phyloP scores from a whole-genome alignment of 2,113 vertebrate species.

The Eublepharis macularius region DNA sequence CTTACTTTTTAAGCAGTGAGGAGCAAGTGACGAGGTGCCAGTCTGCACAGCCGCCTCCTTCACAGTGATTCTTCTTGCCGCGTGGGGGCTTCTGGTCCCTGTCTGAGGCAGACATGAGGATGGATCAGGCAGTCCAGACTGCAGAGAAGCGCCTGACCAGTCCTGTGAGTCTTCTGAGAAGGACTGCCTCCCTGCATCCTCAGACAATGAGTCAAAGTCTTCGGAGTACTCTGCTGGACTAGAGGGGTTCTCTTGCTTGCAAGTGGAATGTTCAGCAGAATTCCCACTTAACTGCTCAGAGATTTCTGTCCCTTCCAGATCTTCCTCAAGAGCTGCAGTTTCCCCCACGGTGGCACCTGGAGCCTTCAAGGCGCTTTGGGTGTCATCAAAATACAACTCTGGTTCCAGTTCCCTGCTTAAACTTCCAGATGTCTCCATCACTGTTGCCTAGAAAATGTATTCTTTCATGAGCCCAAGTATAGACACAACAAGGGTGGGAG shows the following conservation, averaged over 20 bases:
- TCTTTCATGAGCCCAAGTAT: background rate
- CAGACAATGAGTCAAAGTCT: constrained; percentile 64
- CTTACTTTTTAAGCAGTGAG: constrained; percentile 76
- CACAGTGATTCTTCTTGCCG: background rate
- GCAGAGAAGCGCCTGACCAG: accelerated
- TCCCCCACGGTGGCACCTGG: accelerated
- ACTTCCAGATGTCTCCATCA: background rate
- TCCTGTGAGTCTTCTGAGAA: accelerated
- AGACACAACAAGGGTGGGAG: background rate
- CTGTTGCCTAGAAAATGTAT: constrained; percentile 44
- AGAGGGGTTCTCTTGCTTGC: accelerated
- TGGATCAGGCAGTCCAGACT: accelerated
- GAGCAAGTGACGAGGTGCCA: constrained; percentile 30
- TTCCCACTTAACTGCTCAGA: constrained; percentile 73
- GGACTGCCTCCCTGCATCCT: background rate
- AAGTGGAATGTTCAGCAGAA: background rate
- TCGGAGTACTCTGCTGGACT: constrained; percentile 64
- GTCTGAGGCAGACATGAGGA: accelerated
- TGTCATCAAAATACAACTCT: background rate
- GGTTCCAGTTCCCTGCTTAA: background rate
- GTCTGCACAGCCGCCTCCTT: constrained; percentile 85
- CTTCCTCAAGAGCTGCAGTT: background rate
- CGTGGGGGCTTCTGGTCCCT: accelerated
- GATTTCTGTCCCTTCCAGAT: constrained; percentile 55
- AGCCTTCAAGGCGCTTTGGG: accelerated